Evolutionary conservation across 2,888 invertebrate genomes (phyloP).

Genomic region (Cheilosia vernalis): DNA sequence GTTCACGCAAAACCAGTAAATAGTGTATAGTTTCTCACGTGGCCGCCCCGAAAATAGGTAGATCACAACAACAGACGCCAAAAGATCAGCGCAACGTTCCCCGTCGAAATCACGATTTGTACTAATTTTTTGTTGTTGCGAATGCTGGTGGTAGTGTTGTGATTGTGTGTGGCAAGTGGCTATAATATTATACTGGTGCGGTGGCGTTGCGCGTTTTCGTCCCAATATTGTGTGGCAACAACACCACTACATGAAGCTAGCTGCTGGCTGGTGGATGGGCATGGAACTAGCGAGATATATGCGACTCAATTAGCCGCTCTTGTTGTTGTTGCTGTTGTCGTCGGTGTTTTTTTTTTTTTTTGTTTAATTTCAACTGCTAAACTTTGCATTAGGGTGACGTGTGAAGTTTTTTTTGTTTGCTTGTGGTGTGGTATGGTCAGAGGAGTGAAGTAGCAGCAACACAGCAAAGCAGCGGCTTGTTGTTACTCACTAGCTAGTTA

Average conservation of each 20-base stretch:
- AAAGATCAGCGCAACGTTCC: slow-evolving; percentile 81
- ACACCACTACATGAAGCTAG: slow-evolving; percentile 53
- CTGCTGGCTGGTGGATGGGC: slow-evolving; percentile 46
- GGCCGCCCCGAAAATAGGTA: slow-evolving; percentile 61
- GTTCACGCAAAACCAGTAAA: slow-evolving; percentile 24
- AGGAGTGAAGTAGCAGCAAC: slow-evolving; percentile 32
- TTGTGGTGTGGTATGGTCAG: slow-evolving; percentile 53
- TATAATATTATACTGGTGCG: slow-evolving; percentile 65
- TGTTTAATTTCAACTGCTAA: slow-evolving; percentile 60
- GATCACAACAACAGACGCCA: slow-evolving; percentile 70
- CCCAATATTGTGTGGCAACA: slow-evolving; percentile 73
- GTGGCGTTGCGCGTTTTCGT: slow-evolving; percentile 49
- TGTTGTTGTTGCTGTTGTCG: slow-evolving; percentile 52
- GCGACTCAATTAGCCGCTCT: slow-evolving; percentile 71
- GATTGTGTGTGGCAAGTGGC: slow-evolving; percentile 82
- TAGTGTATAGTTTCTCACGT: slow-evolving; percentile 56
- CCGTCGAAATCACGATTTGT: slow-evolving; percentile 84
- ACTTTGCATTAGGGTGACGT: slow-evolving; percentile 73
- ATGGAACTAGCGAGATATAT: slow-evolving; percentile 67
- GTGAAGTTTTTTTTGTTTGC: slow-evolving; percentile 48
- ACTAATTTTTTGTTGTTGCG: slow-evolving; percentile 82
- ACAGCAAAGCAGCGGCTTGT: slow-evolving; percentile 21
- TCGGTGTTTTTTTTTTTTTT: neutral
- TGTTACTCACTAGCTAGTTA: slow-evolving; percentile 40
- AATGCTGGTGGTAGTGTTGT: slow-evolving; percentile 74